Conservation (phyloP, 2,797 vertebrate genomes). For the Acanthiza pusilla region DNA sequence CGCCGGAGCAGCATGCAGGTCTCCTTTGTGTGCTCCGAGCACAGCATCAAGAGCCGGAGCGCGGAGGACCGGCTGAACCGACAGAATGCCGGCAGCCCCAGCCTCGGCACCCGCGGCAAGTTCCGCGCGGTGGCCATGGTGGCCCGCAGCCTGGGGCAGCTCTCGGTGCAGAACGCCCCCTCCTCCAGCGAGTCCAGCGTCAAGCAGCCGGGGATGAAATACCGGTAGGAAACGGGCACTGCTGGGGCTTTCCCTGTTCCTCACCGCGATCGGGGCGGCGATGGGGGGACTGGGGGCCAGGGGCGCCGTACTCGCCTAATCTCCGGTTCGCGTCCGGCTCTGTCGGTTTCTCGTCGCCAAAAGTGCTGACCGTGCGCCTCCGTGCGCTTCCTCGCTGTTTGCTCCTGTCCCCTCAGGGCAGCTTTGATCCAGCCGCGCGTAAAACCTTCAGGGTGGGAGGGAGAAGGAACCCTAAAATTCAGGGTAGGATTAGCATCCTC, state of each 20-base stretch:
- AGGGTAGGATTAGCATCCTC: background rate
- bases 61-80: slow-evolving; percentile 89
- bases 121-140: slow-evolving; percentile 95
- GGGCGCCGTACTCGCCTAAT: background rate
- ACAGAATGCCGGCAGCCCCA: slow-evolving; percentile 89
- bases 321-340: background rate
- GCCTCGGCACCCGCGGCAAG: slow-evolving; percentile 85
- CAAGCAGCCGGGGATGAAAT: slow-evolving; percentile 90
- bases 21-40: slow-evolving; percentile 94
- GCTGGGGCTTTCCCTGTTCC: background rate
- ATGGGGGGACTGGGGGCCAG: background rate
- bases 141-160: slow-evolving; percentile 92
- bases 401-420: background rate
- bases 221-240: slow-evolving; percentile 81
- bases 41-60: slow-evolving; percentile 87
- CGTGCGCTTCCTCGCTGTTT: background rate
- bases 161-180: slow-evolving; percentile 86
- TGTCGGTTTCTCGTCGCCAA: background rate
- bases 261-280: background rate
- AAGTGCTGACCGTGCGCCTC: background rate
- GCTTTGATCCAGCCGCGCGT: background rate
- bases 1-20: slow-evolving; percentile 86
- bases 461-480: background rate
- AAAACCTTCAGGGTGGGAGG: background rate
- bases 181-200: slow-evolving; percentile 80